Evolutionary conservation across 2,797 vertebrate genomes (phyloP).

Genomic region (Myotis pilosus): DNA sequence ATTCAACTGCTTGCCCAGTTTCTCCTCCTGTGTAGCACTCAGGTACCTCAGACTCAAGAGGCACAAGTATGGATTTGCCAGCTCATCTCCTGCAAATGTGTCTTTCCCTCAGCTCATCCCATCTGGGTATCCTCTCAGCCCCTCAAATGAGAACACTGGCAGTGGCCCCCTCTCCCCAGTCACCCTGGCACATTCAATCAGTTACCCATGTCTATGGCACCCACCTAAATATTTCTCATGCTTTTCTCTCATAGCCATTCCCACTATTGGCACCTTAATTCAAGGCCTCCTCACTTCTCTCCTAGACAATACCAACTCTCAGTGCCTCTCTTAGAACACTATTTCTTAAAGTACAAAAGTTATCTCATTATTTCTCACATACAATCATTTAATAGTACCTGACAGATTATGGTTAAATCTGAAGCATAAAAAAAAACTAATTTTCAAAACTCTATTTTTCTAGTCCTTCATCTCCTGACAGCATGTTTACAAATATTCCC

Average conservation of each 20-base stretch:
- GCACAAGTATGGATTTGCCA: not conserved
- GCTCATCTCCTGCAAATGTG: not conserved
- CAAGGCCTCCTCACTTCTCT: not conserved
- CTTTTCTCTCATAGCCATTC: not conserved
- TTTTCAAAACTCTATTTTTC: constrained; percentile 13
- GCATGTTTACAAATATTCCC: not conserved
- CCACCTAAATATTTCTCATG: not conserved
- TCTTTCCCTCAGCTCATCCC: not conserved
- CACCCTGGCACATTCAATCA: not conserved
- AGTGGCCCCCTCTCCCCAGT: not conserved
- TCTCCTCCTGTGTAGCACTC: not conserved
- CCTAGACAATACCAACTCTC: not conserved
- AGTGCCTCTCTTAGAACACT: not conserved
- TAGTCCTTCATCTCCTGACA: constrained; percentile 1
- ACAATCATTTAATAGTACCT: constrained; percentile 35
- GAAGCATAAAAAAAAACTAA: not conserved
- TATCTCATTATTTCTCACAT: constrained; percentile 1
- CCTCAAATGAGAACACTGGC: not conserved
- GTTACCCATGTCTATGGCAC: not conserved
- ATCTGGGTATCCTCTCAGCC: not conserved
- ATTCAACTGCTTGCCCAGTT: not conserved
- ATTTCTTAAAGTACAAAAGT: not conserved
- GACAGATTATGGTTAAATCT: constrained; percentile 45
- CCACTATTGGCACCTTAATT: not conserved
- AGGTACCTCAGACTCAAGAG: not conserved